These are phyloP conservation scores for Sphaerophoria taeniata DNA, from an alignment of 2,888 invertebrate genomes.

Conservation along the genomic window DNA sequence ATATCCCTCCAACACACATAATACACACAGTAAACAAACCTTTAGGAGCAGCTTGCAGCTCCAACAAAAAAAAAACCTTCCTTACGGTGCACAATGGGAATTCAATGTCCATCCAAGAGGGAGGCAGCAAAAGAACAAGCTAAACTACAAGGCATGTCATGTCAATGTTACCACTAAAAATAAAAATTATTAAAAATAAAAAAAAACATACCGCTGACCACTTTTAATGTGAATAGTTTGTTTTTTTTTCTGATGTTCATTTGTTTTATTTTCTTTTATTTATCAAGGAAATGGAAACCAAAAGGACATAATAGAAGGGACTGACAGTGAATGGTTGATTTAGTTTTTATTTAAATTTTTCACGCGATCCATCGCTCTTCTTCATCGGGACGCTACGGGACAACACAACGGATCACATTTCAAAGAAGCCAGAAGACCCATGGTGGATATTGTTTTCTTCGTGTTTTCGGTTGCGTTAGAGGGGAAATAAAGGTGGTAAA, in stretches of 20 bases:
- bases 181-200: constrained; percentile 11
- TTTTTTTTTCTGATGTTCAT: constrained; percentile 21
- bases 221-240: constrained; percentile 33
- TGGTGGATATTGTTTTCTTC: constrained; percentile 5
- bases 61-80: constrained; percentile 10
- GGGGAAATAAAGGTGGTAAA: not conserved
- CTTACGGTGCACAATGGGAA: constrained; percentile 59
- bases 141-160: constrained; percentile 64
- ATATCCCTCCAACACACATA: constrained; percentile 15
- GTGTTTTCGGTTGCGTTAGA: not conserved
- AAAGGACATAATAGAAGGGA: constrained; percentile 63
- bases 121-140: constrained; percentile 45
- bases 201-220: constrained; percentile 47
- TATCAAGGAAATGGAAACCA: constrained; percentile 63
- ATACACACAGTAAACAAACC: constrained; percentile 53
- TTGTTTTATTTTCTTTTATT: constrained; percentile 12
- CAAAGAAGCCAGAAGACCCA: constrained; percentile 34
- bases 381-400: no score
- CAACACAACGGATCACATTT: constrained; percentile 68
- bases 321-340: constrained; percentile 71
- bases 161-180: constrained; percentile 62
- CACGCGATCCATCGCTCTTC: constrained; percentile 67
- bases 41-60: constrained; percentile 8
- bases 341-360: constrained; percentile 65
- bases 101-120: constrained; percentile 36